Evolutionary conservation across 2,113 vertebrate genomes (phyloP), one percentile per base, ranked within the genome.

Genomic region (rat (Rattus norvegicus)): DNA sequence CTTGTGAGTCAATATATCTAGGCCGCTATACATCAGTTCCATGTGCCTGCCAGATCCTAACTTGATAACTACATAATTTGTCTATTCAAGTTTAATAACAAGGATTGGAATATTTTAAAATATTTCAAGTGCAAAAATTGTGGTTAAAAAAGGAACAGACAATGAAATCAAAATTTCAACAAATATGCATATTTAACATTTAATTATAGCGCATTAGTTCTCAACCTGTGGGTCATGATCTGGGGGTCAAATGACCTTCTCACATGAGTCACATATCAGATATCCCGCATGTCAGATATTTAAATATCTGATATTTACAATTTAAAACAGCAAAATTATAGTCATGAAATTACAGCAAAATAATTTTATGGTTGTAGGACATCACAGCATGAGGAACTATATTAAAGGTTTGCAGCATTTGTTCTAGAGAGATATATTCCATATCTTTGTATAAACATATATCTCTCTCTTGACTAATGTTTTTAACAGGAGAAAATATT

Each of bases 401-500:
- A 10, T 79, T 52, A 52, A 54, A 52, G 16, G 28, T 30, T 80
- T 10, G 2, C 9, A 80, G 30, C 30, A n/a, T 80, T 56, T 80
- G 52, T 33, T 80, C 49, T 7, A 92, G 49, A 94, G 47, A 7
- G 2, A 13, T 49, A 19, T 73, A 49, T 69, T 93, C 0, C 4
- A 65, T 80, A 88, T 95, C 86, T 84, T 97, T 28, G 16, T 76
- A 39, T 33, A 85, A 86, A 63, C 13, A 84, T 83, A 59, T 54
- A 1, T 90, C 20, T 90, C 8, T 6, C 90, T 88, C 61, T 97
- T 97, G 20, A 67, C 14, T 75, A 94, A 89, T 30, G 4, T 63
- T 95, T 94, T 33, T 87, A 83, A 76, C 79, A 30, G 9, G 22
- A 95, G 65, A 85, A 95, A 92, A 54, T 12, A 28, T 28, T 88